Evolutionary conservation across 2,797 vertebrate genomes (phyloP), one percentile per base, ranked within the genome.

Genomic region (Denticeps clupeoides): DNA sequence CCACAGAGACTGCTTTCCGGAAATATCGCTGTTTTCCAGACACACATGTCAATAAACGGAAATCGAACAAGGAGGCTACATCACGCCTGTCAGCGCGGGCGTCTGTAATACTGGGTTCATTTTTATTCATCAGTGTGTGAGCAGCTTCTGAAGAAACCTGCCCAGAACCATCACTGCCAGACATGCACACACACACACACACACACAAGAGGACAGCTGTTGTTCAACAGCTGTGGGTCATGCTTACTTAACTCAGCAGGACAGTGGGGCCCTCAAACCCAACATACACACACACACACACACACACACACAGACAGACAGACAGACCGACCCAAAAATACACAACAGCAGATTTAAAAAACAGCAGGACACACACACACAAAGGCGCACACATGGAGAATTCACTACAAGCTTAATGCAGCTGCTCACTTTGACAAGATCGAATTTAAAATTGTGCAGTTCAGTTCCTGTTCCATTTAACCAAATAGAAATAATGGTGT

Each of bases 201-300:
- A 43, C 32, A 55, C 24, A 50, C 44, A 24, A 24, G 19, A 11
- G 35, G 19, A 35, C 63, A 60, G 52, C 60, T 66, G 64, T 56
- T 57, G 37, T 32, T 54, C 52, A 53, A 58, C 60, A 63, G 42
- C 51, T 63, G 64, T 47, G 55, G n/a, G 33, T 38, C 41, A 45
- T 56, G 51, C 43, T 56, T 29, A 40, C 11, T 51, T 37, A 53
- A 45, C 26, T 38, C 52, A 26, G 16, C 41, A 57, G 47, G 13
- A 19, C 35, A 40, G 21, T 41, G 18, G 15, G 4, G 5, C 42
- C 50, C 12, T 31, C 41, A 43, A 46, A 37, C 35, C 28, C 23
- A 31, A 21, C 19, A 28, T 38, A 37, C 27, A 49, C 5, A 43
- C 47, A 38, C 35, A 13, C 33, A 48, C 22, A 5, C 27, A 6